A percentile compares a stretch with the other conserved stretches of the same genome.
phyloP scores from a whole-genome alignment of 2,113 vertebrate species.

The Pogona vitticeps region DNA sequence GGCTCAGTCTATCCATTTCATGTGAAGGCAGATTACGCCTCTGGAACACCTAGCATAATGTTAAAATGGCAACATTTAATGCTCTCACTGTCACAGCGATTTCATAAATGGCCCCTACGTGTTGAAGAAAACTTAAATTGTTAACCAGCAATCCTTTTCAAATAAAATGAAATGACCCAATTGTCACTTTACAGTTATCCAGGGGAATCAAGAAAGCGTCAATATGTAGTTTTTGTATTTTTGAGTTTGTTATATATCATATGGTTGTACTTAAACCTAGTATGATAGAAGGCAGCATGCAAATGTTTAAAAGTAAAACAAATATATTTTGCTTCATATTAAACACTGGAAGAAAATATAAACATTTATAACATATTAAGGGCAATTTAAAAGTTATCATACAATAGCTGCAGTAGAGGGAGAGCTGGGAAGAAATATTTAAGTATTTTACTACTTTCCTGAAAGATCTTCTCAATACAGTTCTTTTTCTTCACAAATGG shows the following conservation, averaged over 20 bases:
- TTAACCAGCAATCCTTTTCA: fast-evolving
- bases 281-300: background rate
- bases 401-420: background rate
- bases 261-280: background rate
- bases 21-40: background rate
- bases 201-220: background rate
- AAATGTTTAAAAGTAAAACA: background rate
- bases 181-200: background rate
- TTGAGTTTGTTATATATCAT: background rate
- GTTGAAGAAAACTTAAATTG: background rate
- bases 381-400: background rate
- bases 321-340: background rate
- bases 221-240: background rate
- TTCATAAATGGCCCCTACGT: background rate
- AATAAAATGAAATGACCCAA: background rate
- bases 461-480: background rate
- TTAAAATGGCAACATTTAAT: background rate
- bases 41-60: background rate
- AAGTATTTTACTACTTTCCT: background rate
- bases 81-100: background rate
- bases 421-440: background rate
- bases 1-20: no score
- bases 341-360: background rate
- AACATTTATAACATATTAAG: background rate
- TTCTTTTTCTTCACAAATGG: background rate